Evolutionary conservation across 2,113 vertebrate species (phyloP).

Genomic region (Heterocephalus glaber): DNA sequence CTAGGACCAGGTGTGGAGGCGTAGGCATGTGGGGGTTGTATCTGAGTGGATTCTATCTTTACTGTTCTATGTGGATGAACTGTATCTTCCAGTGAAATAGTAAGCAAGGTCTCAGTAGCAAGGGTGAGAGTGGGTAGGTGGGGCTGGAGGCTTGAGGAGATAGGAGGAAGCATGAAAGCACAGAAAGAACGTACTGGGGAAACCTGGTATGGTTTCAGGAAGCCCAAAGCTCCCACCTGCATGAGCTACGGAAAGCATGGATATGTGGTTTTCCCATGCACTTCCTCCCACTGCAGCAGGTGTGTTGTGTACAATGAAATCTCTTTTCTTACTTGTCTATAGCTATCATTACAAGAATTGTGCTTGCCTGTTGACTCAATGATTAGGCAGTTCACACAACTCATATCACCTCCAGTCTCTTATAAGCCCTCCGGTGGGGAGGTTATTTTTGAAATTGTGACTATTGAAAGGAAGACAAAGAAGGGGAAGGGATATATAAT

Average conservation of each 20-base stretch:
- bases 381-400: neutral
- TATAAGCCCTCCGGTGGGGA: neutral
- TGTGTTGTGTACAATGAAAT: neutral
- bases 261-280: neutral
- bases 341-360: neutral
- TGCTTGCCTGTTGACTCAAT: neutral
- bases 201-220: neutral
- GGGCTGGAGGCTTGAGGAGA: neutral
- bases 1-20: accelerated
- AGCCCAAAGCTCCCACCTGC: neutral
- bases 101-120: neutral
- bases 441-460: slow-evolving; percentile 10
- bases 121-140: neutral
- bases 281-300: accelerated
- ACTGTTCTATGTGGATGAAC: neutral
- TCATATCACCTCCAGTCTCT: neutral
- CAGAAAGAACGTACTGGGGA: neutral
- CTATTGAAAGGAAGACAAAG: neutral
- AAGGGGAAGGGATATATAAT: neutral
- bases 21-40: neutral
- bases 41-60: neutral
- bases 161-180: neutral
- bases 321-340: accelerated
- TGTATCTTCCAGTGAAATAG: neutral
- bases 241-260: neutral